Evolutionary conservation across 2,888 invertebrate genomes (phyloP), one percentile per base, ranked within the genome.

Genomic region (Cecidostiba fungosa): DNA sequence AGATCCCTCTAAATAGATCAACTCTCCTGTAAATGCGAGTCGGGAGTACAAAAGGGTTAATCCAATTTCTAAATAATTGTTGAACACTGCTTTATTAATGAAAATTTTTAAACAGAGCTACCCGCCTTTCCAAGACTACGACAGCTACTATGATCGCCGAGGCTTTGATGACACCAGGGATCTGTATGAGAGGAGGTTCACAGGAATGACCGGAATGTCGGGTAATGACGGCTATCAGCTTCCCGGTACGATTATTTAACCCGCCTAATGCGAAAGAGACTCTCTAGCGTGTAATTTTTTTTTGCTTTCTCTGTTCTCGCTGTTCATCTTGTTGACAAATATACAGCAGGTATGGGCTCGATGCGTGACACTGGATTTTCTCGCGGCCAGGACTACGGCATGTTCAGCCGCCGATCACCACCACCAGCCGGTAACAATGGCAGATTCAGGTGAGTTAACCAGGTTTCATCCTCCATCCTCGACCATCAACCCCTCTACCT

Each of bases 381-480:
- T 94, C 94, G 95, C 84, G 93, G 94, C 54, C 86, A 87, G 29
- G 95, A 97, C 93, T 97, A 97, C 93, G 95, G 96, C 90, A 97
- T 97, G 96, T 97, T 97, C 94, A 97, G 97, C 94, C 95, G 97
- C 89, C 95, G 97, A 90, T 97, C 97, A 89, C 97, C 97, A 89
- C 96, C 97, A 82, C 93, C 93, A 77, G 92, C 92, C 87, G 93
- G 92, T 87, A 93, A 92, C 89, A 93, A 92, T 88, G 92, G 93
- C 88, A 90, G 93, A 90, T 93, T 93, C 82, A 93, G 93, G 93
- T 93, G 90, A 93, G 92, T 92, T 84, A n/a, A 79, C 23, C 47
- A 85, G 74, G 76, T 84, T 86, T 86, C 82, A 86, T 85, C 85
- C 39, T 54, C 36, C 83, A 86, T 81, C 84, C 47, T 76, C 84